These are phyloP conservation scores for Oscheius sp. DNA, from an alignment of 2,888 invertebrate species.

Conservation along the genomic window DNA sequence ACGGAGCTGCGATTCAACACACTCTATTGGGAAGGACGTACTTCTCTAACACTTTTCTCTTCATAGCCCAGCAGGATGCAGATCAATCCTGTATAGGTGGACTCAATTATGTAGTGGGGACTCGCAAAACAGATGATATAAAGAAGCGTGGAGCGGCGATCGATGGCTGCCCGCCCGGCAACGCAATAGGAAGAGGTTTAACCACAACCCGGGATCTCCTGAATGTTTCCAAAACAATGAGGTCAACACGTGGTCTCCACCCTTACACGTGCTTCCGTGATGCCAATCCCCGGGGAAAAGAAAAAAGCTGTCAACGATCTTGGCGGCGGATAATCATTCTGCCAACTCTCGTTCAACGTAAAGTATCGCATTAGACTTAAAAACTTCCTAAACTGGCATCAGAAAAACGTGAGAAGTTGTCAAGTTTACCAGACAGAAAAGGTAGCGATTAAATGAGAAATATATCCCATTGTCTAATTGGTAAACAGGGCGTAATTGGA, in stretches of 20 bases:
- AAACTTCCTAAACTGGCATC: background rate
- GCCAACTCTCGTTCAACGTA: background rate
- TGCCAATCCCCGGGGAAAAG: background rate
- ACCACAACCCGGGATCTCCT: conserved; percentile 12
- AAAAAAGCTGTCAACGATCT: background rate
- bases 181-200: conserved; percentile 25
- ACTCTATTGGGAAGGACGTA: background rate
- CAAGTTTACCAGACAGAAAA: no score
- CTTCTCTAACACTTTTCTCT: background rate
- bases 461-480: no score
- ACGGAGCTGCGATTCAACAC: background rate
- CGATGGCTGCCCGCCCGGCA: conserved; percentile 26
- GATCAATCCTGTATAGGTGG: background rate
- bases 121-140: conserved; percentile 28
- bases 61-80: background rate
- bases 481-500: conserved; percentile 1
- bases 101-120: conserved; percentile 26
- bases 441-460: no score
- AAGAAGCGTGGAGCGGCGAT: conserved; percentile 31
- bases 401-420: background rate
- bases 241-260: background rate
- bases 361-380: background rate
- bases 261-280: background rate
- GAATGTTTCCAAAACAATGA: background rate
- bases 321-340: background rate